Percentiles rank a stretch among this genome's conserved stretches.
Conservation (phyloP, 2,113 vertebrate genomes). For the Todiramphus chloris region DNA sequence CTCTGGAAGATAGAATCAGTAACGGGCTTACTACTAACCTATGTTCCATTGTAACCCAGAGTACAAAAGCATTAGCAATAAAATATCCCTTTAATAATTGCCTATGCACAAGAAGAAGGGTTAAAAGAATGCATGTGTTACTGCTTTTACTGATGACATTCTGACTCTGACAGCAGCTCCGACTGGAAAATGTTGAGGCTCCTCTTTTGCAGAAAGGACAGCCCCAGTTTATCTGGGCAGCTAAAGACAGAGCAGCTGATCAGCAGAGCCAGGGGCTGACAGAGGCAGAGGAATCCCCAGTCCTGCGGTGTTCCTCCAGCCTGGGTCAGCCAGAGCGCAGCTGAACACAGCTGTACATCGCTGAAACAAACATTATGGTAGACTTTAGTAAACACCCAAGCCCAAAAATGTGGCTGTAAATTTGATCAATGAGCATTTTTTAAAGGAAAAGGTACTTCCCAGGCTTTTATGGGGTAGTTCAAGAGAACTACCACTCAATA, state of each 20-base stretch:
- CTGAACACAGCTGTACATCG: not conserved
- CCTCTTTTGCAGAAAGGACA: not conserved
- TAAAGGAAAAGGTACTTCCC: not conserved
- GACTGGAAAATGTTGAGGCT: not conserved
- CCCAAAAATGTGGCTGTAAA: not conserved
- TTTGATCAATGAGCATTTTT: not conserved
- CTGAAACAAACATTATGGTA: rapidly evolving
- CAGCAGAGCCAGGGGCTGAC: not conserved
- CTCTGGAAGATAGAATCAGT: not conserved
- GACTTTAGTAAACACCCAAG: not conserved
- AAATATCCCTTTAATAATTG: not conserved
- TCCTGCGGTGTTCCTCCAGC: not conserved
- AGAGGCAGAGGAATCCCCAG: not conserved
- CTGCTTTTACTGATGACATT: not conserved
- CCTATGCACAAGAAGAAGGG: not conserved
- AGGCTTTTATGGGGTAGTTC: rapidly evolving
- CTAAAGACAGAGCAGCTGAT: not conserved
- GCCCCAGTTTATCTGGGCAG: not conserved
- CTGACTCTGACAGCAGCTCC: not conserved
- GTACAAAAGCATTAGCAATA: not conserved
- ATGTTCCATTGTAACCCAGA: not conserved
- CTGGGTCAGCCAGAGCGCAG: not conserved
- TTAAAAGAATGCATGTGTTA: not conserved
- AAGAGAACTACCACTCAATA: not conserved
- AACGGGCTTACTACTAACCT: not conserved